These are phyloP conservation scores for Spisula solida DNA, from an alignment of 2,888 invertebrate genomes.

Conservation along the genomic window DNA sequence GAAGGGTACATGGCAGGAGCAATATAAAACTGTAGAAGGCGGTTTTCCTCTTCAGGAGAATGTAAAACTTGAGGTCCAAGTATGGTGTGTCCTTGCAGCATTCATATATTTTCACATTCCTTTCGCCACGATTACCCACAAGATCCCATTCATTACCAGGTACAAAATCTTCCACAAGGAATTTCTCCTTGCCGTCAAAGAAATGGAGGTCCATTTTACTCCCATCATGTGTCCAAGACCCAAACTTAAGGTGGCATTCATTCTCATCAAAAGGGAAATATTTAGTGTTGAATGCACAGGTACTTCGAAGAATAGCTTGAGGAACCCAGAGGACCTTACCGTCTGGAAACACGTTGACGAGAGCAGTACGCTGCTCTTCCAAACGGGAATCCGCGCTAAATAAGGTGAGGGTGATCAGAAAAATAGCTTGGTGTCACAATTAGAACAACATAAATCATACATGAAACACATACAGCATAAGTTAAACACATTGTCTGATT, in stretches of 20 bases:
- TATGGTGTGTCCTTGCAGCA: slow-evolving; percentile 86
- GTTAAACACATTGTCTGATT: background rate
- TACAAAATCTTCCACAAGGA: slow-evolving; percentile 84
- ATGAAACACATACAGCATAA: slow-evolving; percentile 15
- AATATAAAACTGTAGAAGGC: slow-evolving; percentile 87
- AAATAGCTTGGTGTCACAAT: slow-evolving; percentile 42
- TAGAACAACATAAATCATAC: slow-evolving; percentile 44
- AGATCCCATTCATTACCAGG: slow-evolving; percentile 87
- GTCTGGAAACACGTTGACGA: slow-evolving; percentile 83
- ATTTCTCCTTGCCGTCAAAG: slow-evolving; percentile 72
- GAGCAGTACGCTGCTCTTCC: slow-evolving; percentile 86
- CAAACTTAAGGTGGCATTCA: slow-evolving; percentile 86
- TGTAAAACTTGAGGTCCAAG: slow-evolving; percentile 85
- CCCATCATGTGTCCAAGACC: slow-evolving; percentile 87
- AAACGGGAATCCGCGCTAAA: slow-evolving; percentile 87
- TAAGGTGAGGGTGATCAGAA: slow-evolving; percentile 34
- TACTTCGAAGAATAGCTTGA: slow-evolving; percentile 86
- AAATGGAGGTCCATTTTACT: slow-evolving; percentile 83
- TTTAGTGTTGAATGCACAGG: slow-evolving; percentile 86
- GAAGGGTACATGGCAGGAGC: slow-evolving; percentile 87
- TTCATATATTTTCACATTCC: slow-evolving; percentile 83
- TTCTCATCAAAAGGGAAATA: slow-evolving; percentile 87
- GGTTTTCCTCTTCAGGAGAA: slow-evolving; percentile 81
- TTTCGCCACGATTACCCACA: slow-evolving; percentile 81
- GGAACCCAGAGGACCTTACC: slow-evolving; percentile 85